These are phyloP conservation scores for Lasioglossum baleicum DNA, from an alignment of 1,140 invertebrate genomes.

Conservation along the genomic window DNA sequence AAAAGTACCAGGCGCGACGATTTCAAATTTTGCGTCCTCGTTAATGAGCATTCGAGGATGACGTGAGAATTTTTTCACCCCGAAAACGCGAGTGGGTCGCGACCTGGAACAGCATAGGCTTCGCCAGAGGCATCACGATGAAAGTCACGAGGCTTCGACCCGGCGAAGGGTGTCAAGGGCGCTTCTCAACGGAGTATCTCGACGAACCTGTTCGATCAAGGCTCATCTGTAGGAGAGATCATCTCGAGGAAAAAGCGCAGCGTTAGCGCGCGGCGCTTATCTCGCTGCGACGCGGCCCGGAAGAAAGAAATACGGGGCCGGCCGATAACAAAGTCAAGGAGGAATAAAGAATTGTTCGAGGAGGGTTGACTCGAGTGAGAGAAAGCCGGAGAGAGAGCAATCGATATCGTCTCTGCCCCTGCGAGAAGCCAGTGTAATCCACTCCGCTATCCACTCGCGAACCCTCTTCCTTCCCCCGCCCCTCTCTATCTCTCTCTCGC, in stretches of 20 bases:
- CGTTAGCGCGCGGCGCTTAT: slow-evolving; percentile 49
- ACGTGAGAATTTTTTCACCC: too few species aligned
- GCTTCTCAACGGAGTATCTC: too few species aligned
- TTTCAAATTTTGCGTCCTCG: too few species aligned
- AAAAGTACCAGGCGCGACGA: too few species aligned
- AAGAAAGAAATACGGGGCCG: slow-evolving; percentile 53
- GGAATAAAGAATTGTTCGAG: slow-evolving; percentile 45
- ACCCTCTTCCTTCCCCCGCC: not conserved
- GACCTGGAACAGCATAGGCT: too few species aligned
- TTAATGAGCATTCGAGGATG: too few species aligned
- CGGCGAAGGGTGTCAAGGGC: too few species aligned
- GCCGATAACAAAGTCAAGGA: slow-evolving; percentile 55
- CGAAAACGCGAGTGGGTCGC: too few species aligned
- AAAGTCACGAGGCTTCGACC: too few species aligned
- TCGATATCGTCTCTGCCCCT: slow-evolving; percentile 44
- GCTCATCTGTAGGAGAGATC: not conserved
- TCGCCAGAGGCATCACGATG: too few species aligned
- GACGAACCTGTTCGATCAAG: not conserved
- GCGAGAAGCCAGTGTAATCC: not conserved
- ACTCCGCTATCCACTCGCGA: slow-evolving; percentile 8
- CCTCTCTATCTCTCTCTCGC: too few species aligned
- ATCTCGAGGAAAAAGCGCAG: slow-evolving; percentile 5
- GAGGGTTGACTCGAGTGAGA: slow-evolving; percentile 37
- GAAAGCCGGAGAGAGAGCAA: slow-evolving; percentile 4
- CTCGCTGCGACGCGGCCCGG: slow-evolving; percentile 42